These are phyloP conservation scores for Dermatophagoides farinae DNA, from an alignment of 1,140 invertebrate species.

Conservation along the genomic window DNA sequence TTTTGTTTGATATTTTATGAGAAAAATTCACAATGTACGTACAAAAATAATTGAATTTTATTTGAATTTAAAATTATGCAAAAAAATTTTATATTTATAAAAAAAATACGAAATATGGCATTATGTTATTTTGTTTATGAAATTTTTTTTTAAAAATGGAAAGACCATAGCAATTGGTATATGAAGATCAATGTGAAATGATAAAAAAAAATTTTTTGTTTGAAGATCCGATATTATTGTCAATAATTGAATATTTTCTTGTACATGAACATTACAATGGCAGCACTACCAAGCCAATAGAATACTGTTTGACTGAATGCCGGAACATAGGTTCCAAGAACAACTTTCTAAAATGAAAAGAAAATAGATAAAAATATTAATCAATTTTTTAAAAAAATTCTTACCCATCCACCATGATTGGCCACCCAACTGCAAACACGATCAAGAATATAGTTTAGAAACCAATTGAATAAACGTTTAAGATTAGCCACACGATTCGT, in stretches of 20 bases:
- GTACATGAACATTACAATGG: neutral
- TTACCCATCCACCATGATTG: conserved; percentile 24
- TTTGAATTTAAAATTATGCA: too few species aligned
- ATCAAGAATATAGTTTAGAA: conserved; percentile 22
- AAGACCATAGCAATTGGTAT: neutral
- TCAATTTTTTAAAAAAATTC: neutral
- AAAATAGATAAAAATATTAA: neutral
- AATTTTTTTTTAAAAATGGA: neutral
- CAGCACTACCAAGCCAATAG: neutral
- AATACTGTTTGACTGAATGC: conserved; percentile 2
- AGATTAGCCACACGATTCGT: conserved; percentile 13
- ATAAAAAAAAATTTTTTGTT: neutral
- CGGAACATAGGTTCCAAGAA: neutral
- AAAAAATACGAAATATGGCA: too few species aligned
- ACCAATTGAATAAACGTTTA: conserved; percentile 24
- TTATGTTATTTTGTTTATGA: too few species aligned
- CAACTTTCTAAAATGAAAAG: neutral
- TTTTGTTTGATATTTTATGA: too few species aligned
- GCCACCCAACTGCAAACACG: conserved; percentile 24
- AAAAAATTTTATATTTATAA: too few species aligned
- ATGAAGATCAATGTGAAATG: neutral
- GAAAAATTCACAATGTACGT: too few species aligned
- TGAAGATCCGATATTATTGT: neutral
- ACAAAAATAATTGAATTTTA: too few species aligned
- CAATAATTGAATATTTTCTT: neutral